A percentile compares a stretch with the other conserved stretches of the same genome.
Evolutionary conservation across 1,140 invertebrate species (phyloP).

Genomic region (Episyrphus balteatus): DNA sequence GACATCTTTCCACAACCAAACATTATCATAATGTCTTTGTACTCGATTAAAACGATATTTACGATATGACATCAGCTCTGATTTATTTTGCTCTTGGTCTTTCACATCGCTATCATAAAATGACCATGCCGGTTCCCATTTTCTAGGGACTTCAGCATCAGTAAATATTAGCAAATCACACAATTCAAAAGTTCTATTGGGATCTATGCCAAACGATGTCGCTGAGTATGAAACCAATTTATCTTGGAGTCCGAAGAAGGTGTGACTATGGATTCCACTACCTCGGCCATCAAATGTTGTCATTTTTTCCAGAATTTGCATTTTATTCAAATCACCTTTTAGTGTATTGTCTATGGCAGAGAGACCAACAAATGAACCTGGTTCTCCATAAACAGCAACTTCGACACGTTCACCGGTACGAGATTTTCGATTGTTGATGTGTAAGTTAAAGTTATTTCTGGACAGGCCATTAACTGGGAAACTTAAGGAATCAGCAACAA

Average conservation of each 20-base stretch:
- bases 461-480: constrained; percentile 92
- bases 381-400: constrained; percentile 82
- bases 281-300: constrained; percentile 72
- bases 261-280: constrained; percentile 76
- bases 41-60: constrained; percentile 78
- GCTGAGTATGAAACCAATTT: constrained; percentile 82
- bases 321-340: constrained; percentile 80
- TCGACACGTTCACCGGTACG: constrained; percentile 84
- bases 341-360: constrained; percentile 79
- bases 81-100: constrained; percentile 56
- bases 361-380: constrained; percentile 83
- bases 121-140: constrained; percentile 59
- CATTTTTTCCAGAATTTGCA: constrained; percentile 80
- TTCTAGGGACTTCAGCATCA: constrained; percentile 62
- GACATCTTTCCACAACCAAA: constrained; percentile 89
- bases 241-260: constrained; percentile 74
- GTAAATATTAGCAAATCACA: constrained; percentile 74
- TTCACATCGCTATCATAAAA: constrained; percentile 67
- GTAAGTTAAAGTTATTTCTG: constrained; percentile 81
- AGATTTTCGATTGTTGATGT: constrained; percentile 85
- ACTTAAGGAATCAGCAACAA: constrained; percentile 83
- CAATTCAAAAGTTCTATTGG: constrained; percentile 83
- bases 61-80: constrained; percentile 58
- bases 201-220: constrained; percentile 82
- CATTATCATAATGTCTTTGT: constrained; percentile 82